phyloP scores from a whole-genome alignment of 2,888 invertebrate species.

The Leuctra nigra region DNA sequence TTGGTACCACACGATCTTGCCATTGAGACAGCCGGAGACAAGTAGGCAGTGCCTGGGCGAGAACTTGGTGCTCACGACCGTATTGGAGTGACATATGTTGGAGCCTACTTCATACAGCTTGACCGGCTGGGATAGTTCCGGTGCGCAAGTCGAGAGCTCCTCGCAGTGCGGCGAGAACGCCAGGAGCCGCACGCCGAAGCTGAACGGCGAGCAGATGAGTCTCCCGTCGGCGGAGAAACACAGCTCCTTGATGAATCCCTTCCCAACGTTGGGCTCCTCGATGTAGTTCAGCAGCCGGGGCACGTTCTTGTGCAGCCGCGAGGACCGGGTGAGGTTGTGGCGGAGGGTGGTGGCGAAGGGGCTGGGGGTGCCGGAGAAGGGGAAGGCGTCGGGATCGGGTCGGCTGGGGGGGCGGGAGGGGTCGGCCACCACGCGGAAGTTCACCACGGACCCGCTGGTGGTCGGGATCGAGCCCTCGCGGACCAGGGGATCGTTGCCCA shows the following conservation, averaged over 20 bases:
- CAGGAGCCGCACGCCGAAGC: slow-evolving; percentile 76
- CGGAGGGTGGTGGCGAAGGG: neutral
- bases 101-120: slow-evolving; percentile 59
- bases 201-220: slow-evolving; percentile 84
- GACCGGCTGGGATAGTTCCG: slow-evolving; percentile 42
- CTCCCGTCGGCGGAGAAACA: slow-evolving; percentile 88
- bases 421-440: neutral
- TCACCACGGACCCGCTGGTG: neutral
- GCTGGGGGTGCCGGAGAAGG: neutral
- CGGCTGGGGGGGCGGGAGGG: neutral
- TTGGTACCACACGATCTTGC: slow-evolving; percentile 85
- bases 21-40: slow-evolving; percentile 85
- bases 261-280: slow-evolving; percentile 82
- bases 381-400: neutral
- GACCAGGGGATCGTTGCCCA: neutral
- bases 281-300: slow-evolving; percentile 75
- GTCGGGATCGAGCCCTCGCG: neutral
- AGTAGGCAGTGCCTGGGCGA: slow-evolving; percentile 79
- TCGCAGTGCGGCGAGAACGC: slow-evolving; percentile 70
- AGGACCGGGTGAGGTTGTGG: neutral
- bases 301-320: slow-evolving; percentile 51
- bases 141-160: slow-evolving; percentile 66
- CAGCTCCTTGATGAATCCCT: slow-evolving; percentile 88
- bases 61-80: slow-evolving; percentile 85
- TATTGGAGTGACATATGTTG: slow-evolving; percentile 69